Conservation (phyloP, 30 jellyfish, hydroid and myxozoan genomes). For the Phacellophora camtschatica region DNA sequence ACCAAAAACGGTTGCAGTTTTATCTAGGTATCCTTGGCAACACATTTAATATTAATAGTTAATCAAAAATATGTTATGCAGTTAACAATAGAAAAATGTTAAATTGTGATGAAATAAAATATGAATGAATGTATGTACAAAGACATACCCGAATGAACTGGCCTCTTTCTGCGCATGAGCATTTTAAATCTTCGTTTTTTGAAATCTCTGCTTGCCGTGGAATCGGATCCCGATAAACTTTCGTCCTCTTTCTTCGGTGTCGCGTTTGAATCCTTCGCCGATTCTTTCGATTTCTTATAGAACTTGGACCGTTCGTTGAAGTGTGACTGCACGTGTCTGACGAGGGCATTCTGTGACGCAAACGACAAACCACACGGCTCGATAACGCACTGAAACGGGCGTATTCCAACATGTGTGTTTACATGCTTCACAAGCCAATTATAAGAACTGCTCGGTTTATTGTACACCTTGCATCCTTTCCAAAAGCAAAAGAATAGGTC, state of each 20-base stretch:
- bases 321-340: constrained; percentile 95
- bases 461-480: constrained; percentile 81
- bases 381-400: constrained; percentile 89
- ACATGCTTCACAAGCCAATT: constrained; percentile 89
- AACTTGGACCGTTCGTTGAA: constrained; percentile 66
- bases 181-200: neutral
- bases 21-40: too few species aligned
- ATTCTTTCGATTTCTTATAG: constrained; percentile 14
- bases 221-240: constrained; percentile 22
- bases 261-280: neutral
- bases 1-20: too few species aligned
- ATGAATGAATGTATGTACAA: too few species aligned
- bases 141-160: constrained; percentile 13
- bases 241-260: constrained; percentile 31
- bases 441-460: constrained; percentile 85
- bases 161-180: constrained; percentile 32
- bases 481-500: constrained; percentile 83
- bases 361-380: constrained; percentile 83
- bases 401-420: constrained; percentile 70
- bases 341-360: constrained; percentile 85
- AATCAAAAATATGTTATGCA: too few species aligned
- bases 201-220: constrained; percentile 7
- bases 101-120: too few species aligned
- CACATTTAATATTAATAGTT: too few species aligned
- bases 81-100: too few species aligned